Evolutionary conservation across 2,113 vertebrate genomes (phyloP).

Genomic region (Chaenogobius annularis): DNA sequence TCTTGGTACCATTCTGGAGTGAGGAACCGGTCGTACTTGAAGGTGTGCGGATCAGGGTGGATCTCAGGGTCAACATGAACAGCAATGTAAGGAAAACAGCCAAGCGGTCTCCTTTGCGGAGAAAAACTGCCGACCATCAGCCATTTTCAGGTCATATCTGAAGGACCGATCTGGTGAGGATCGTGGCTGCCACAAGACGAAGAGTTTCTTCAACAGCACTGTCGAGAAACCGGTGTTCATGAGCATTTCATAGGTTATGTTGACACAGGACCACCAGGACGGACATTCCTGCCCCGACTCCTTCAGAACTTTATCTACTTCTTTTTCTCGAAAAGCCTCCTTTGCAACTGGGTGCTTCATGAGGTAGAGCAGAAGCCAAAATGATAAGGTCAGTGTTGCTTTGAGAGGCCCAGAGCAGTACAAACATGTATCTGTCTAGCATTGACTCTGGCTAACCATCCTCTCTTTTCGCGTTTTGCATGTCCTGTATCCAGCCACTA

Average conservation of each 20-base stretch:
- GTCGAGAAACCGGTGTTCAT: conserved; percentile 82
- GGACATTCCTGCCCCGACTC: conserved; percentile 71
- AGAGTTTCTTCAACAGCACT: conserved; percentile 89
- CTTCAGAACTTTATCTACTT: conserved; percentile 73
- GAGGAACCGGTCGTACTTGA: conserved; percentile 86
- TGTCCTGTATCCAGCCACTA: conserved; percentile 83
- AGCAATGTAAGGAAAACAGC: conserved; percentile 83
- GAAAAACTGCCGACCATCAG: conserved; percentile 66
- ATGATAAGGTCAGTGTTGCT: conserved; percentile 86
- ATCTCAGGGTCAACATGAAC: conserved; percentile 87
- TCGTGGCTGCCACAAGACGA: conserved; percentile 76
- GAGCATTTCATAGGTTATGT: conserved; percentile 78
- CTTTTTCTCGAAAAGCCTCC: conserved; percentile 80
- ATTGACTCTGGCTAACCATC: conserved; percentile 65
- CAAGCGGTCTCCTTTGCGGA: conserved; percentile 84
- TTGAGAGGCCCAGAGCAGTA: conserved; percentile 93
- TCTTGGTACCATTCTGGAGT: conserved; percentile 79
- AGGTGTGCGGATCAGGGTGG: conserved; percentile 81
- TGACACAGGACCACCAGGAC: conserved; percentile 54
- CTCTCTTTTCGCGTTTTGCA: conserved; percentile 70
- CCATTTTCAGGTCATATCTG: conserved; percentile 77
- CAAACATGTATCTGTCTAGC: conserved; percentile 82
- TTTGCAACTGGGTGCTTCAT: conserved; percentile 88
- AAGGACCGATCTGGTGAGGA: conserved; percentile 79
- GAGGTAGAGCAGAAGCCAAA: conserved; percentile 90